Evolutionary conservation across 2,888 invertebrate genomes (phyloP).

Genomic region (Pseudococcus viburni): DNA sequence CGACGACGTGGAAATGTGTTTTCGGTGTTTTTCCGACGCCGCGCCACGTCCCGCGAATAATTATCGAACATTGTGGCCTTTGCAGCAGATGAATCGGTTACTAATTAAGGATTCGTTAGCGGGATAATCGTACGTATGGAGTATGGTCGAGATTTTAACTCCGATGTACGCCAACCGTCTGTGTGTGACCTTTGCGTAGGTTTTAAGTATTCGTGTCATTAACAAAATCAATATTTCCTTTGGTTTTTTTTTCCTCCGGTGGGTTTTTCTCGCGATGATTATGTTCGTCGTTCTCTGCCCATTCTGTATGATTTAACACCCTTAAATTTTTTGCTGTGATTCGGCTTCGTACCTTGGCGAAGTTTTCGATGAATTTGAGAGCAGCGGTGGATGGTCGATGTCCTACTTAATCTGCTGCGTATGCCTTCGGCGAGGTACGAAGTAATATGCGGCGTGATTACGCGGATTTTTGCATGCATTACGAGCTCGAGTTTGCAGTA

Average conservation of each 20-base stretch:
- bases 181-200: constrained; percentile 25
- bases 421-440: constrained; percentile 27
- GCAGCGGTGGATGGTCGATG: neutral
- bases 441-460: constrained; percentile 1
- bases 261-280: neutral
- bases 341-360: neutral
- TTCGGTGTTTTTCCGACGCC: neutral
- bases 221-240: constrained; percentile 34
- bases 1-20: neutral
- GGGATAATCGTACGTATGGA: neutral
- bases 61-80: neutral
- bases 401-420: neutral
- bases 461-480: neutral
- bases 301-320: neutral
- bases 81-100: constrained; percentile 11
- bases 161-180: neutral
- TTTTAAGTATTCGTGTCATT: neutral
- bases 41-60: constrained; percentile 17
- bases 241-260: neutral
- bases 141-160: neutral
- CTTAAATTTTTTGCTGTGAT: neutral
- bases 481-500: constrained; percentile 1
- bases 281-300: neutral
- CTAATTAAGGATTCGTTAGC: constrained; percentile 12
- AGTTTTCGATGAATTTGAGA: neutral